Evolutionary conservation across 1,140 invertebrate genomes (phyloP), one percentile per base, ranked within the genome.

Genomic region (Drosophila truncata): DNA sequence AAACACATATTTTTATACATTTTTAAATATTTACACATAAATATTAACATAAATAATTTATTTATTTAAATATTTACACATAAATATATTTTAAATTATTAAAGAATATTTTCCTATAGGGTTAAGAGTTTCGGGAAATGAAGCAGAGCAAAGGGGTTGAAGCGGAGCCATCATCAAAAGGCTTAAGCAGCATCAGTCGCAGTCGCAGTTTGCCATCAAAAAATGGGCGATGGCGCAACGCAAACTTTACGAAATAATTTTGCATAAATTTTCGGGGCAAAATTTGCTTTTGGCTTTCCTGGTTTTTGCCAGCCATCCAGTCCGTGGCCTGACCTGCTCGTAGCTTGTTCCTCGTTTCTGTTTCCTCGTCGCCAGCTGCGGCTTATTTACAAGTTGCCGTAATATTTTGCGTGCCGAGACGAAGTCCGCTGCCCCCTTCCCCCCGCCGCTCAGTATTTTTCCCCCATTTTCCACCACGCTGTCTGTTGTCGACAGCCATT

Each of bases 331-430:
- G 81, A 67, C 75, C 73, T 78, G 79, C 31, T 70, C 47, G 54
- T 20, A 29, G 73, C 33, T 63, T 44, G 46, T 49, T 62, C 67
- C 29, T 46, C 9, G 25, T 44, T 50, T 59, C 29, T 39, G 50
- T 23, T 47, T 72, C 57, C 57, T 35, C 70, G 65, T 47, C 70
- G 70, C 71, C 85, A 90, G 85, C 85, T 90, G 85, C 78, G 85
- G 85, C 86, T 90, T 90, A 90, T 90, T 90, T 90, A 90, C 85
- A 90, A 90, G 86, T 91, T 90, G 86, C 86, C 82, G 84, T 90
- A 90, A 90, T 90, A 90, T 90, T 90, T 85, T 90, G 85, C 85
- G 81, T 88, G 83, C 81, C 67, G 73, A 77, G 79, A 72, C 78
- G 49, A 60, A 54, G 74, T 16, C 41, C 14, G 20, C 37, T 37